Evolutionary conservation across 2,888 invertebrate species (phyloP).

Genomic region (Gibbula magus): DNA sequence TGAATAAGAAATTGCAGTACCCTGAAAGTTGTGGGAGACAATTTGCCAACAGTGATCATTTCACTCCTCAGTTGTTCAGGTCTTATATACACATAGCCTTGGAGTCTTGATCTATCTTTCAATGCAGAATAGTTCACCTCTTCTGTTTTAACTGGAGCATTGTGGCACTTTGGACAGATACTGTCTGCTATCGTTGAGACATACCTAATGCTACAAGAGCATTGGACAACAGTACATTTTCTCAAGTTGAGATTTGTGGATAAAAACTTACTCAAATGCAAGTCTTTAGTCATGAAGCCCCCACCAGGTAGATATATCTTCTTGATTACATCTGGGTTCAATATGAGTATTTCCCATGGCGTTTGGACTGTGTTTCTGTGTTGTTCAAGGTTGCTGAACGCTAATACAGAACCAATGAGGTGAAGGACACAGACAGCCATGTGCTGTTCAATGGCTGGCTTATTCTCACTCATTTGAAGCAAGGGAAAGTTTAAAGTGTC

Average conservation of each 20-base stretch:
- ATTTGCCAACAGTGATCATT: background rate
- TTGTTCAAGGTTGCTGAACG: background rate
- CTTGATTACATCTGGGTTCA: background rate
- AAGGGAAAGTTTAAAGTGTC: slow-evolving; percentile 28
- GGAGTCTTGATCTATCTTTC: background rate
- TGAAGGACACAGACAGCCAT: slow-evolving; percentile 30
- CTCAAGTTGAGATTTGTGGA: background rate
- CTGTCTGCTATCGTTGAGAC: background rate
- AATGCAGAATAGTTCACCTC: background rate
- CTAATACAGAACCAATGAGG: slow-evolving; percentile 18
- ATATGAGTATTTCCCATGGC: background rate
- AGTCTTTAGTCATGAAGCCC: background rate
- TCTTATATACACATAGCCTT: background rate
- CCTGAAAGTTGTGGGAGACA: slow-evolving; percentile 22
- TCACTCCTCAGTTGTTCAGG: background rate
- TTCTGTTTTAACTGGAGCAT: background rate
- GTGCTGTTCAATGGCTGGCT: slow-evolving; percentile 18
- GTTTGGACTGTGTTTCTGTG: background rate
- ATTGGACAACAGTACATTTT: background rate
- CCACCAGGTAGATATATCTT: background rate
- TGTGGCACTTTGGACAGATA: background rate
- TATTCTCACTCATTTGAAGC: slow-evolving; percentile 7
- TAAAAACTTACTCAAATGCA: background rate
- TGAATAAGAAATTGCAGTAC: slow-evolving; percentile 21
- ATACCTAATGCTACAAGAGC: slow-evolving; percentile 5